Evolutionary conservation across 2,797 vertebrate genomes (phyloP).

Genomic region (Spinus pinus): DNA sequence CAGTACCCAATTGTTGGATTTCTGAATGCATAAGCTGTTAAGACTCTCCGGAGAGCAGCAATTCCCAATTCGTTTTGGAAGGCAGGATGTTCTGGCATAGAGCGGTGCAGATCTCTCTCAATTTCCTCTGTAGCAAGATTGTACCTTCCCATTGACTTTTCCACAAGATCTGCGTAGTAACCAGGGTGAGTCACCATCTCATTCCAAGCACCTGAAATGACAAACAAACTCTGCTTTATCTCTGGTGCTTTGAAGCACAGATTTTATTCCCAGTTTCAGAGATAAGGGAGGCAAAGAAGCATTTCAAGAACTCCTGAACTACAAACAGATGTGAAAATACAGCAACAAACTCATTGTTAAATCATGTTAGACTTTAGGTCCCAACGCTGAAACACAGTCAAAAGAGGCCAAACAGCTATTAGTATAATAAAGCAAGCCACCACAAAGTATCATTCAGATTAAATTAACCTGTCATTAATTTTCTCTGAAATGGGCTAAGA

Average conservation of each 20-base stretch:
- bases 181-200: slow-evolving; percentile 92
- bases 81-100: slow-evolving; percentile 95
- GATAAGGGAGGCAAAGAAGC: neutral
- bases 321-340: neutral
- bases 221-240: neutral
- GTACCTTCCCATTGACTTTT: slow-evolving; percentile 87
- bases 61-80: slow-evolving; percentile 96
- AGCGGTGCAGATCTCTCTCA: slow-evolving; percentile 96
- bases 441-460: neutral
- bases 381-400: neutral
- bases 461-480: neutral
- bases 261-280: neutral
- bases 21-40: slow-evolving; percentile 95
- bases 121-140: slow-evolving; percentile 95
- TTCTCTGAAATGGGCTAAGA: neutral
- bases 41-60: slow-evolving; percentile 90
- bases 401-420: neutral
- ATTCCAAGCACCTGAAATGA: slow-evolving; percentile 87
- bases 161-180: slow-evolving; percentile 90
- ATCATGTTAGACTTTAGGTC: neutral
- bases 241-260: neutral
- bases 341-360: neutral
- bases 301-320: neutral
- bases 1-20: slow-evolving; percentile 97
- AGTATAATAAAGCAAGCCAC: neutral